Percentiles rank a stretch among this genome's conserved stretches.
phyloP scores from a whole-genome alignment of 2,797 vertebrate species.

The Rhynchotus rufescens region DNA sequence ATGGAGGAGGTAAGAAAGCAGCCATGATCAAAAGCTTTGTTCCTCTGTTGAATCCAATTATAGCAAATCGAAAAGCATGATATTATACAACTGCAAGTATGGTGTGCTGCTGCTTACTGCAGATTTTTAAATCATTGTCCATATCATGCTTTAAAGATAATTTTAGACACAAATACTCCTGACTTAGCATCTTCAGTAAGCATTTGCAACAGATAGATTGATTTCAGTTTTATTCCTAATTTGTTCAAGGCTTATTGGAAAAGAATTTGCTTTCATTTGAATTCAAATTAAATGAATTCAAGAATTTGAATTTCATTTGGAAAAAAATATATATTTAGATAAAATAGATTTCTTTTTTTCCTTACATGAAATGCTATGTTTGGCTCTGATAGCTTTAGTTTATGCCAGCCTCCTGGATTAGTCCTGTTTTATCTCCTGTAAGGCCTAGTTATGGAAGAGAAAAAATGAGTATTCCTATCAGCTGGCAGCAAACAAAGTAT shows the following conservation, averaged over 20 bases:
- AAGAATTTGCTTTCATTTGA: background rate
- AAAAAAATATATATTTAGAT: background rate
- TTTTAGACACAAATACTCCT: background rate
- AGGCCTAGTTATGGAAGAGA: background rate
- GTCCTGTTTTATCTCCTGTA: background rate
- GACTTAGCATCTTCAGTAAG: background rate
- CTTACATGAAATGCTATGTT: background rate
- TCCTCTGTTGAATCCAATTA: constrained; percentile 12
- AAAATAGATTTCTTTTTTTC: background rate
- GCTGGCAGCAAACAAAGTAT: background rate
- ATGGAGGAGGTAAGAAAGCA: background rate
- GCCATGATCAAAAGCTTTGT: background rate
- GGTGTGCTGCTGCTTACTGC: background rate
- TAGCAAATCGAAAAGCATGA: background rate
- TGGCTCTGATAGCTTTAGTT: background rate
- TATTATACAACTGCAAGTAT: background rate
- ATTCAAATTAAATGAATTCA: too few relatives aligned
- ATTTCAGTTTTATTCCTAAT: background rate
- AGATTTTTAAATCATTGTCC: background rate
- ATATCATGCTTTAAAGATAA: background rate
- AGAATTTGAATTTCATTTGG: background rate
- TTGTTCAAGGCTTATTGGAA: background rate
- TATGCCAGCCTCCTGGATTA: background rate
- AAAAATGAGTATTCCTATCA: background rate
- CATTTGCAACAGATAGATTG: background rate